Percentiles rank a stretch among this genome's conserved stretches.
These are phyloP conservation scores for Stramonita haemastoma DNA, from an alignment of 2,888 invertebrate genomes.

Conservation along the genomic window DNA sequence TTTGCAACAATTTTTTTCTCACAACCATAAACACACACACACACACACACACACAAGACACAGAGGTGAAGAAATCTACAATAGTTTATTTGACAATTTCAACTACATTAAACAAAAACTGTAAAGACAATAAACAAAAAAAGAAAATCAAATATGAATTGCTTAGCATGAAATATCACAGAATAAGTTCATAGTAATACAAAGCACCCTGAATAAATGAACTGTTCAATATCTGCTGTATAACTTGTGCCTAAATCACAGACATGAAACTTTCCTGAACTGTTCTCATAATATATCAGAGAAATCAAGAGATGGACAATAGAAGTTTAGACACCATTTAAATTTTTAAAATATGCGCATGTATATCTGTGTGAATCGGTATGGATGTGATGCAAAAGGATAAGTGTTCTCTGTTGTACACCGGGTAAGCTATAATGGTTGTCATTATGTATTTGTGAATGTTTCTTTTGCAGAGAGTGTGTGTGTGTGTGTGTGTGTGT, in stretches of 20 bases:
- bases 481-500: not conserved
- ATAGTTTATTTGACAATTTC: conserved; percentile 10
- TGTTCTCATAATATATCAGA: too few relatives aligned
- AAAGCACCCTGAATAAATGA: conserved; percentile 2
- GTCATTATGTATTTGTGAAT: not conserved
- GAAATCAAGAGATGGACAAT: not conserved
- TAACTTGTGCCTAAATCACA: not conserved
- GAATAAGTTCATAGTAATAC: not conserved
- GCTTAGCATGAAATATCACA: not conserved
- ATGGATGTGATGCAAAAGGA: not conserved
- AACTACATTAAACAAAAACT: not conserved
- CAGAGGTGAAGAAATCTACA: not conserved
- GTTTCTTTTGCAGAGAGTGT: not conserved
- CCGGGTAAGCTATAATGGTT: not conserved
- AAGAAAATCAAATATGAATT: not conserved
- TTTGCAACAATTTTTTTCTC: too few relatives aligned
- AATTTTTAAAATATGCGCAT: not conserved
- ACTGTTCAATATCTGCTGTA: too few relatives aligned
- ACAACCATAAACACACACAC: too few relatives aligned
- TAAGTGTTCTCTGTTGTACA: too few relatives aligned
- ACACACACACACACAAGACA: too few relatives aligned
- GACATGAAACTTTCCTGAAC: not conserved
- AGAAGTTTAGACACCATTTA: not conserved
- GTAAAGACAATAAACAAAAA: not conserved
- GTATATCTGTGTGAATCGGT: conserved; percentile 3